Base-by-base conservation (phyloP, 1,140 invertebrate species). In the Bombus fervidus region DNA sequence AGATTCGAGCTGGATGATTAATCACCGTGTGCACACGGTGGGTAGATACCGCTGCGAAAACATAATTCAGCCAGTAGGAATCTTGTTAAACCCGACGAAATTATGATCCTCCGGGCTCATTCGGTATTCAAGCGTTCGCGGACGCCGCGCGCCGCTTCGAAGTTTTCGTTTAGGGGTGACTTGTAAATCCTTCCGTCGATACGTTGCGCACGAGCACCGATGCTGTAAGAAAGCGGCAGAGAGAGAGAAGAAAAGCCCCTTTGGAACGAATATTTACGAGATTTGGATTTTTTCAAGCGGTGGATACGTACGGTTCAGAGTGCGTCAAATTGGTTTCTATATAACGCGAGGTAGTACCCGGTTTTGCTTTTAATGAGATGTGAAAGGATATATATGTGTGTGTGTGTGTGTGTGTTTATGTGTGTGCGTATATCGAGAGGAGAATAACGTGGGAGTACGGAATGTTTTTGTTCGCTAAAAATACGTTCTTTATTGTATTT, bases 51-150 rank as follows among this genome's bases (percentile, higher is more conserved):
- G 81, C 81, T 83, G 73, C 85, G 81, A 86, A 86, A 86, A 86
- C 81, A 86, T 86, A 86, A 86, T 86, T 86, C 85, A 86, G 68
- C 73, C 72, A 28, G 81, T 77, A 86, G 81, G 74, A 86, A 86
- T 86, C 85, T 86, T 86, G 85, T 86, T 86, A 86, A 86, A 86
- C 81, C 85, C 81, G 81, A 86, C 81, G 81, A 83, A 86, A 86
- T 86, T 86, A 86, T 86, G 85, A 86, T 83, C 53, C 80, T 68
- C 39, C 25, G 64, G 71, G 69, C 78, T 86, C 81, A 83, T 86
- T 83, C 81, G 74, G 64, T 83, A 86, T 86, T 86, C 85, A 77
- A 71, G 2, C 72, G 64, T 39, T 62, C 80, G 53, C 64, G 69
- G n/a, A 34, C 43, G 43, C 41, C n/a, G 69, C 39, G 22, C 59